Conservation (phyloP, 2,113 vertebrate species). For the Cyprinodon brontotheroides region DNA sequence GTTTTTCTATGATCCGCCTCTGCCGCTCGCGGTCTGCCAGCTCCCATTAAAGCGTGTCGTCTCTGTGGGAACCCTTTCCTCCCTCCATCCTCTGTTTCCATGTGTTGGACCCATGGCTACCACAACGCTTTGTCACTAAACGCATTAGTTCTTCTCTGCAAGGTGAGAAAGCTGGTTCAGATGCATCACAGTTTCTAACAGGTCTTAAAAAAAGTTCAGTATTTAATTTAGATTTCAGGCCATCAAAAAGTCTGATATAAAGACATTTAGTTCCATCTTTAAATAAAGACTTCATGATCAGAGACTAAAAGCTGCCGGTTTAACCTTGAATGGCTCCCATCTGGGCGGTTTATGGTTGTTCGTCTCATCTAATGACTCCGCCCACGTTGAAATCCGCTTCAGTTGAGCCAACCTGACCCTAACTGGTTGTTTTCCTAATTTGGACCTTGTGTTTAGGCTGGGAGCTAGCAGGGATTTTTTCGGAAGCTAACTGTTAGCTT, state of each 20-base stretch:
- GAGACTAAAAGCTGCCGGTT: neutral
- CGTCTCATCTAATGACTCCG: too few species aligned
- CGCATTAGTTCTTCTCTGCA: constrained; percentile 19
- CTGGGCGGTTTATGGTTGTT: too few species aligned
- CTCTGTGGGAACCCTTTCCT: constrained; percentile 7
- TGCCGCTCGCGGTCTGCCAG: constrained; percentile 48
- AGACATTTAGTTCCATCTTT: neutral
- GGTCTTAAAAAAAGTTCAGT: neutral
- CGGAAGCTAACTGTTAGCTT: neutral
- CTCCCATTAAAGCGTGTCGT: constrained; percentile 46
- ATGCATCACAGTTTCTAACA: too few species aligned
- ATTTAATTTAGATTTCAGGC: neutral
- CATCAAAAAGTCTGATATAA: neutral
- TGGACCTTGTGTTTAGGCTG: too few species aligned
- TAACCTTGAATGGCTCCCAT: too few species aligned
- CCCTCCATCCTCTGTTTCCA: constrained; percentile 37
- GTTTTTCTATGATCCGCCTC: constrained; percentile 44
- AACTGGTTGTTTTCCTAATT: too few species aligned
- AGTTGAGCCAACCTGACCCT: too few species aligned
- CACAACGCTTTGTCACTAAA: constrained; percentile 45
- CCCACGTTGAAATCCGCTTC: too few species aligned
- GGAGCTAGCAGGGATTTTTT: too few species aligned
- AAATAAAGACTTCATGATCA: too few species aligned
- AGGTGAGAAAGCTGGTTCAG: too few species aligned
- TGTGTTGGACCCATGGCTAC: constrained; percentile 7